Evolutionary conservation across 2,113 vertebrate species (phyloP), one percentile per base, ranked within the genome.

Genomic region (Zosterops lateralis): DNA sequence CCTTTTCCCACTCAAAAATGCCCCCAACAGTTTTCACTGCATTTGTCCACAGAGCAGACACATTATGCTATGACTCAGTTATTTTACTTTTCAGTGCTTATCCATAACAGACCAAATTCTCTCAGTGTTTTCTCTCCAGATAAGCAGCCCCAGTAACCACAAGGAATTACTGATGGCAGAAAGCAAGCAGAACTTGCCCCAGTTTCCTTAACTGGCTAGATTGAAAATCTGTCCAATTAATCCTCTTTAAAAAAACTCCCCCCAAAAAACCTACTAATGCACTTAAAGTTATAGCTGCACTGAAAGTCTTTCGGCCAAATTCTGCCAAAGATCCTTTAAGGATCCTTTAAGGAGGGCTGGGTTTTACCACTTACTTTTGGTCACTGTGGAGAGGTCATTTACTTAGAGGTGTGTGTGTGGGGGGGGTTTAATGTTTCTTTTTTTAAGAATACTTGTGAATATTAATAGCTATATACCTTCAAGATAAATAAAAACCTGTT

Each of bases 161-260:
- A 26, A 78, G 34, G 44, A 79, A 78, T 67, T 65, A 67, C 14
- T 25, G 34, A 67, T 26, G 36, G 36, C 8, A 82, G 47, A 76
- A 91, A 54, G 22, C 58, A 85, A 84, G 70, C 48, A 87, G 44
- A 91, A 95, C 60, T 76, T 79, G 58, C 26, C 71, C 65, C 58
- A n/a, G 28, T 68, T 89, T 96, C 62, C 58, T 68, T 87, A 87
- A 82, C 20, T 64, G 60, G n/a, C 54, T 75, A n/a, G 62, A 84
- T 1, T 31, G 31, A 89, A 96, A 94, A 84, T 50, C 74, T 76
- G 36, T 48, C 48, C 48, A 87, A 62, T 78, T 81, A 92, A 94
- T 56, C 36, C 47, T 38, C 45, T 78, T 80, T 0, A 3, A 53
- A 57, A 38, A n/a, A 51, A 32, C 38, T 38, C 38, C 38, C 38